Conservation (phyloP, 2,888 invertebrate species). For the Dascillus cervinus region DNA sequence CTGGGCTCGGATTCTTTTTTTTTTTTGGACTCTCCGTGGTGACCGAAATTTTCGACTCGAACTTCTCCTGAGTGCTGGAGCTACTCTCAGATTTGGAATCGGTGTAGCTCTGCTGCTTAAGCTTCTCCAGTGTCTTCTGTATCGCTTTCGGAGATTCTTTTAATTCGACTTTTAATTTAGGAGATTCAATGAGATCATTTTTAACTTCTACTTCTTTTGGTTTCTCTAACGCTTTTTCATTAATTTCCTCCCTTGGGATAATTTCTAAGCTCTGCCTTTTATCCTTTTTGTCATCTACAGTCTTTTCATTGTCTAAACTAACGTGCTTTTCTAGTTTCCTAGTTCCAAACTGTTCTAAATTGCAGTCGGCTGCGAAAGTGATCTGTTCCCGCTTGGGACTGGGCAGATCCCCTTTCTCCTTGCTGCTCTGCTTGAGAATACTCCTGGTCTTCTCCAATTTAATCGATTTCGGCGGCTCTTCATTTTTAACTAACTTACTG, state of each 20-base stretch:
- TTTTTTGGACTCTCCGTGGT: conserved; percentile 12
- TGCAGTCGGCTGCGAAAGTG: conserved; percentile 31
- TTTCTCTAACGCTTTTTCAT: conserved; percentile 1
- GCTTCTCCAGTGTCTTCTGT: conserved; percentile 20
- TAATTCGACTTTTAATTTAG: not conserved
- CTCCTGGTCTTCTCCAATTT: conserved; percentile 38
- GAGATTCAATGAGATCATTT: conserved; percentile 6
- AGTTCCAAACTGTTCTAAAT: conserved; percentile 13
- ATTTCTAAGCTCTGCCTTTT: not conserved
- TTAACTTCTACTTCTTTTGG: not conserved
- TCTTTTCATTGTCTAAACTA: conserved; percentile 21
- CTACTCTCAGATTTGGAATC: conserved; percentile 35
- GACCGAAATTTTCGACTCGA: conserved; percentile 6
- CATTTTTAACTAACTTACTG: conserved; percentile 1
- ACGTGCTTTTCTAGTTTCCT: conserved; percentile 15
- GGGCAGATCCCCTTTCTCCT: conserved; percentile 30
- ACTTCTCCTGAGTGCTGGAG: conserved; percentile 16
- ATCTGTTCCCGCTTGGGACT: conserved; percentile 38
- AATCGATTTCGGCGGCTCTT: conserved; percentile 15
- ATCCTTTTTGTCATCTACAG: conserved; percentile 1
- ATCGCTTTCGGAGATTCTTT: not conserved
- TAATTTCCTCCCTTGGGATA: not conserved
- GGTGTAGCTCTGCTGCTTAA: conserved; percentile 18
- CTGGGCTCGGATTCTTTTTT: conserved; percentile 7
- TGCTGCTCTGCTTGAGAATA: conserved; percentile 38